These are phyloP conservation scores for Odontesthes bonariensis DNA, from an alignment of 2,113 vertebrate genomes.

Conservation along the genomic window DNA sequence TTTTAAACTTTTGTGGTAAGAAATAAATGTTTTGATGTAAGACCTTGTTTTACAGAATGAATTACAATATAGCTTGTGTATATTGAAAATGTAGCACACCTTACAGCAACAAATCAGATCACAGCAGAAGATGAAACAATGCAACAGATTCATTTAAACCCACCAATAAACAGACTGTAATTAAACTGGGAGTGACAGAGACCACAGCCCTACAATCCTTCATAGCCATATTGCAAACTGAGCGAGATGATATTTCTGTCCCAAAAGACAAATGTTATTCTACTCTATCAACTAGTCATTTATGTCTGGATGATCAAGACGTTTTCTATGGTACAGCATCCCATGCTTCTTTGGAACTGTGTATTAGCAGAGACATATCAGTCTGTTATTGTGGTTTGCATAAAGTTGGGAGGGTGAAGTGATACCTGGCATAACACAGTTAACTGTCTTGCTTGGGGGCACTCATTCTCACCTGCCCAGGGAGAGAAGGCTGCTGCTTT, in stretches of 20 bases:
- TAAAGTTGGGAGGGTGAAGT: not conserved
- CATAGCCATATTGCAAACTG: slow-evolving; percentile 38
- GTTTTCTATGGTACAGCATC: not conserved
- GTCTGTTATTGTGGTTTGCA: slow-evolving; percentile 11
- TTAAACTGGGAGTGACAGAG: not conserved
- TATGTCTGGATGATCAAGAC: not conserved
- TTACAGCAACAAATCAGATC: too few species aligned
- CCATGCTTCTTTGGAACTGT: not conserved
- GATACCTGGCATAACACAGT: not conserved
- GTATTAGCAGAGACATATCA: slow-evolving; percentile 23
- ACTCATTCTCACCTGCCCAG: not conserved
- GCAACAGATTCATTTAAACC: too few species aligned
- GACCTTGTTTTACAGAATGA: too few species aligned
- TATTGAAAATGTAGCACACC: not conserved
- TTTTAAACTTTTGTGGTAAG: not conserved
- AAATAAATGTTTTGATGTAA: not conserved
- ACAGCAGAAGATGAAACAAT: not conserved
- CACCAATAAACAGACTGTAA: not conserved
- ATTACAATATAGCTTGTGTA: too few species aligned
- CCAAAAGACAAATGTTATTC: slow-evolving; percentile 30
- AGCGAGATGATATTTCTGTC: slow-evolving; percentile 47
- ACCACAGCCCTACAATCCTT: not conserved
- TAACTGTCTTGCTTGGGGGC: not conserved
- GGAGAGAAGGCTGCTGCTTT: slow-evolving; percentile 8
- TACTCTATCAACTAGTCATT: slow-evolving; percentile 25